A percentile compares a stretch with the other conserved stretches of the same genome.
Evolutionary conservation across 2,888 invertebrate species (phyloP).

Genomic region (Lasiommata megera): DNA sequence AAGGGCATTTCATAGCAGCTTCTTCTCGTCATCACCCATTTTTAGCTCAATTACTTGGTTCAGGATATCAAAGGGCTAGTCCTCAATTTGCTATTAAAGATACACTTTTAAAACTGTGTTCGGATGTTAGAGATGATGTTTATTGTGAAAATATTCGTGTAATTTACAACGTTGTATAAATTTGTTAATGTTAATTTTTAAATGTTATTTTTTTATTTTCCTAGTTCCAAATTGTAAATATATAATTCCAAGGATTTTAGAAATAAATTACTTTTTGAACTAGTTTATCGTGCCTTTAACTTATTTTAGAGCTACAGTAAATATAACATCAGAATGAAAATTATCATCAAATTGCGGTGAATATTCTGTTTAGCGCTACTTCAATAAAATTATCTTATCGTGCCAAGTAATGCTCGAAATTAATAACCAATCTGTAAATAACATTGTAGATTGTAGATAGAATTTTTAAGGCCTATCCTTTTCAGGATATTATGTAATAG

Average conservation of each 20-base stretch:
- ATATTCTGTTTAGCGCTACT: too few species aligned
- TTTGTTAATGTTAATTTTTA: conserved; percentile 7
- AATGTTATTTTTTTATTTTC: conserved; percentile 12
- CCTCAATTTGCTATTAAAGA: conserved; percentile 58
- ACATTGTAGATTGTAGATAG: too few species aligned
- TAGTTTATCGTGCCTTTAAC: too few species aligned
- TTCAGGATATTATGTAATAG: too few species aligned
- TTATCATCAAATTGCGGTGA: too few species aligned
- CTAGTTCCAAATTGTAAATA: conserved; percentile 22
- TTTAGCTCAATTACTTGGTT: conserved; percentile 50
- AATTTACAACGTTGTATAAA: conserved; percentile 43
- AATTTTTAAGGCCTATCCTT: too few species aligned
- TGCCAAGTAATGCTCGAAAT: too few species aligned
- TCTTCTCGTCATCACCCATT: conserved; percentile 56
- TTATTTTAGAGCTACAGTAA: too few species aligned
- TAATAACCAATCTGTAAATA: too few species aligned
- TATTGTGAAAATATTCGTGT: conserved; percentile 63
- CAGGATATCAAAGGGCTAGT: conserved; percentile 47
- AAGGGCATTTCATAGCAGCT: conserved; percentile 61
- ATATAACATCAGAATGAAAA: too few species aligned
- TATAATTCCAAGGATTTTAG: not conserved
- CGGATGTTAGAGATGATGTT: conserved; percentile 47
- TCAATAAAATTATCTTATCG: too few species aligned
- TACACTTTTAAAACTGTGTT: conserved; percentile 53
- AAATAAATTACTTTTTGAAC: conserved; percentile 2